Evolutionary conservation across 2,888 invertebrate genomes (phyloP).

Genomic region (Acronicta aceris): DNA sequence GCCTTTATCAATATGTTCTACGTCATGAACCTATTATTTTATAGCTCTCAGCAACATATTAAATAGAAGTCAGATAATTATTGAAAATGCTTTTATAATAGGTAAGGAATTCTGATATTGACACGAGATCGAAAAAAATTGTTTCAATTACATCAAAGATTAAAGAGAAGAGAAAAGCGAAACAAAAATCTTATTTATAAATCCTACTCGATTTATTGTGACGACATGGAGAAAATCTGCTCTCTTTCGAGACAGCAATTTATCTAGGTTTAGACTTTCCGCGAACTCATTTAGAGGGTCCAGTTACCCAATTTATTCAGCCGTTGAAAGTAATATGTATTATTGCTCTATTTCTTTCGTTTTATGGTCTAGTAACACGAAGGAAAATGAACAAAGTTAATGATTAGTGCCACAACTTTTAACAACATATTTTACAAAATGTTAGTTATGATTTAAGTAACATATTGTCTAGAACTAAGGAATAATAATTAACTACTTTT

Average conservation of each 20-base stretch:
- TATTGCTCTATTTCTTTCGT: constrained; percentile 11
- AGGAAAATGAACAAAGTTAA: constrained; percentile 11
- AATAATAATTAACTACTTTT: constrained; percentile 1
- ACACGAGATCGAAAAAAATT: too few relatives aligned
- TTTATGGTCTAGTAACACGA: constrained; percentile 14
- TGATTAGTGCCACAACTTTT: constrained; percentile 5
- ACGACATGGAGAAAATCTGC: constrained; percentile 8
- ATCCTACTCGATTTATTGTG: neutral
- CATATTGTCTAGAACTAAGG: neutral
- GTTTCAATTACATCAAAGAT: constrained; percentile 15
- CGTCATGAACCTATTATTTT: too few relatives aligned
- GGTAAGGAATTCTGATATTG: too few relatives aligned
- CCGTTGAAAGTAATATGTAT: constrained; percentile 14
- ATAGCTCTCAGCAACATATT: too few relatives aligned
- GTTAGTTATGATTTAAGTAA: neutral
- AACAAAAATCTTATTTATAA: constrained; percentile 9
- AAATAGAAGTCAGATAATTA: too few relatives aligned
- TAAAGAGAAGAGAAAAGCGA: too few relatives aligned
- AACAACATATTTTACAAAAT: neutral
- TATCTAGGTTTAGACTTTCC: constrained; percentile 16
- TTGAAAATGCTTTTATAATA: too few relatives aligned
- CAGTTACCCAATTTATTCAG: constrained; percentile 19
- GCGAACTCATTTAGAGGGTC: constrained; percentile 23
- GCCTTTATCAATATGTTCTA: too few relatives aligned
- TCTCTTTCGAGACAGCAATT: constrained; percentile 10